A percentile compares a stretch with the other conserved stretches of the same genome.
Evolutionary conservation across 2,888 invertebrate species (phyloP).

Genomic region (Linnaemya vulpina): DNA sequence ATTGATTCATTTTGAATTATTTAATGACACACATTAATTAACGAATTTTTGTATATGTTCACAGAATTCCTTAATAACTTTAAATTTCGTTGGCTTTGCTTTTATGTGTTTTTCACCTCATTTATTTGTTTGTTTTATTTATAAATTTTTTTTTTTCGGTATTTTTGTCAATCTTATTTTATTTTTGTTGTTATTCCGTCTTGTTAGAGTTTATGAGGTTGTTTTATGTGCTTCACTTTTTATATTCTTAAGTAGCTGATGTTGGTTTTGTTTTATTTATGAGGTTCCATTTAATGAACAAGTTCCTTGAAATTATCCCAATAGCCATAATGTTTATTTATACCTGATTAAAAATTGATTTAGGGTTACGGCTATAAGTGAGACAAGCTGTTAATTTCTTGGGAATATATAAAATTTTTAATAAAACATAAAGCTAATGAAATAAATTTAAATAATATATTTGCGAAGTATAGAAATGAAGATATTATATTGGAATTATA

Average conservation of each 20-base stretch:
- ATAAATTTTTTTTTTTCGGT: slow-evolving; percentile 19
- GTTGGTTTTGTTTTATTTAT: slow-evolving; percentile 29
- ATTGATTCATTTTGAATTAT: slow-evolving; percentile 71
- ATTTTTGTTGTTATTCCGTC: slow-evolving; percentile 23
- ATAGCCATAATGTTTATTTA: slow-evolving; percentile 19
- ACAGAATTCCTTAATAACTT: slow-evolving; percentile 66
- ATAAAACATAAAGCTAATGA: too few species aligned
- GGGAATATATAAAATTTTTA: background rate
- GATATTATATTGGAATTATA: background rate
- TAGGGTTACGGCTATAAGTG: background rate
- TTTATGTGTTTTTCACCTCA: background rate
- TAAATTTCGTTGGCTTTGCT: slow-evolving; percentile 5
- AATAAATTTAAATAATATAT: too few species aligned
- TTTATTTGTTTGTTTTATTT: background rate
- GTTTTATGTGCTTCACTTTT: slow-evolving; percentile 25
- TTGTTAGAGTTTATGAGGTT: slow-evolving; percentile 61
- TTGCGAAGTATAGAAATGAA: slow-evolving; percentile 7
- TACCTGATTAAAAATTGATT: slow-evolving; percentile 48
- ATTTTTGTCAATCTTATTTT: slow-evolving; percentile 59
- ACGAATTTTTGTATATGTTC: slow-evolving; percentile 48
- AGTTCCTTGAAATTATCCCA: slow-evolving; percentile 50
- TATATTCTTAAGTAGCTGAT: slow-evolving; percentile 32
- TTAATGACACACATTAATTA: slow-evolving; percentile 71
- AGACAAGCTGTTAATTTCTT: slow-evolving; percentile 7
- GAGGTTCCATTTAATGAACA: slow-evolving; percentile 21